Base-by-base conservation (phyloP, 1,140 invertebrate genomes). In the Asbolus verrucosus region DNA sequence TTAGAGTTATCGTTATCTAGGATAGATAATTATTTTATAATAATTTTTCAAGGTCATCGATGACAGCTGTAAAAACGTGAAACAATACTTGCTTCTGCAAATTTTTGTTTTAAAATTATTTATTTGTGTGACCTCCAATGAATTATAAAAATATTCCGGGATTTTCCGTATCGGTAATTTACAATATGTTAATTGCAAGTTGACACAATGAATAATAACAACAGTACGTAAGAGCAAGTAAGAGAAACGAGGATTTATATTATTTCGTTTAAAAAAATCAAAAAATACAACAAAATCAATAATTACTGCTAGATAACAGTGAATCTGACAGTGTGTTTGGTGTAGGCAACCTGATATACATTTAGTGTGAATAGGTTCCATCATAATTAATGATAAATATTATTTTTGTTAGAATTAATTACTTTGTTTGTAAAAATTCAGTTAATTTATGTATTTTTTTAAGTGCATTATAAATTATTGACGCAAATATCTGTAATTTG, bases 301-400 rank as follows among this genome's bases (percentile, higher is more conserved):
- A n/a, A n/a, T n/a, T n/a, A n/a, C n/a, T n/a, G n/a, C n/a, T n/a
- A n/a, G n/a, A n/a, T n/a, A n/a, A n/a, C n/a, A n/a, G n/a, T n/a
- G n/a, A n/a, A n/a, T n/a, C n/a, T n/a, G n/a, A n/a, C n/a, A n/a
- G n/a, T n/a, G n/a, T n/a, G n/a, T n/a, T n/a, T n/a, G n/a, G 46
- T n/a, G 21, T 54, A 54, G 46, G 21, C 46, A 54, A 54, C 46
- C 8, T 24, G 27, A n/a, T 54, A 54, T 54, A 54, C 46, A 54
- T 27, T 24, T 27, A 19, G 6, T 54, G n/a, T 5, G 27, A 54
- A 3, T 50, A 15, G 6, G n/a, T 13, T 54, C 21, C 27, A 30
- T 13, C 14, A 4, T 54, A 18, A 54, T 54, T 18, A 46, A 46
- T n/a, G 13, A 9, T 18, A 6, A 38, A 38, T 38, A n/a, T n/a